Percentiles rank a stretch among this genome's conserved stretches.
These are phyloP conservation scores for Brachypodius melanocephalos DNA, from an alignment of 2,113 vertebrate genomes.

Conservation along the genomic window DNA sequence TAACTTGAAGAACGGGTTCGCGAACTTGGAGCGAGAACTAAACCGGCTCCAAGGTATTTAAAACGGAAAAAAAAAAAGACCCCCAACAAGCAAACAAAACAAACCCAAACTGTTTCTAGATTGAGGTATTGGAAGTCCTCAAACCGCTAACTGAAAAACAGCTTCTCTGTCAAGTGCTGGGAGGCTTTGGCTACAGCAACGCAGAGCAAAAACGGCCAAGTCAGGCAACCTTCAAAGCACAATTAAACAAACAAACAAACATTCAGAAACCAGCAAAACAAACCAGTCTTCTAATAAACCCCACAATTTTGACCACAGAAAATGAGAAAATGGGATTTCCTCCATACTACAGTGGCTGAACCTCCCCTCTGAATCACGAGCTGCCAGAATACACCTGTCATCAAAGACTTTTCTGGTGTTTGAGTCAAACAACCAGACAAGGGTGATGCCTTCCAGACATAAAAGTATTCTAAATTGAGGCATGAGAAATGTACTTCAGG, in stretches of 20 bases:
- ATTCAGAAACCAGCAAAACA: not conserved
- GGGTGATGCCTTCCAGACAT: not conserved
- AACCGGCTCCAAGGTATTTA: not conserved
- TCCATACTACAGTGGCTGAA: not conserved
- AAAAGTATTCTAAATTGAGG: not conserved
- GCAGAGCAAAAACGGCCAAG: fast-evolving
- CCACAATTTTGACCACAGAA: not conserved
- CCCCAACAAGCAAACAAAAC: no score
- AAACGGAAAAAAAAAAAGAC: not conserved
- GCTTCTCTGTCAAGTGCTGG: not conserved
- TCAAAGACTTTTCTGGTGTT: not conserved
- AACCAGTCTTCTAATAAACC: not conserved
- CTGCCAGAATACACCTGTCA: not conserved
- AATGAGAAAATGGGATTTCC: not conserved
- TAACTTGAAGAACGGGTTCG: not conserved
- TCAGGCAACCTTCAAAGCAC: not conserved
- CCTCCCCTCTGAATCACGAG: not conserved
- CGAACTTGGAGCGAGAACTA: not conserved
- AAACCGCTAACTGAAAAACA: fast-evolving
- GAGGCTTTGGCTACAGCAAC: not conserved
- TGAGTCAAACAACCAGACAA: not conserved
- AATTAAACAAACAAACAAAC: not conserved
- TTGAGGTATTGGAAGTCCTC: not conserved
- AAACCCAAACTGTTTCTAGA: not conserved
- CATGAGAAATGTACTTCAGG: not conserved